Conservation (phyloP, 2,113 vertebrate genomes). For the Barnardius zonarius region DNA sequence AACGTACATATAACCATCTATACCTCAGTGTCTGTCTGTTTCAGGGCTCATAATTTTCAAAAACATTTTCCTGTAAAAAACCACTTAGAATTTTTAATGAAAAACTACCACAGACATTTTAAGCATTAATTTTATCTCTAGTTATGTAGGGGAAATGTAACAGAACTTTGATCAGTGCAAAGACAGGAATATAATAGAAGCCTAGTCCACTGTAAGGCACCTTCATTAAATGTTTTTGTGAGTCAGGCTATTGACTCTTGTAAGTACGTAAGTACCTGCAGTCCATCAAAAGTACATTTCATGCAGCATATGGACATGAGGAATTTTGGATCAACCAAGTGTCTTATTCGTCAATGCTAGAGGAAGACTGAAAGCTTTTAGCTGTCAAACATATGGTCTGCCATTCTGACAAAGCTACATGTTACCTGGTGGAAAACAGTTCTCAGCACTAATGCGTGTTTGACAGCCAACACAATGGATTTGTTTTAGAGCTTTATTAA, state of each 20-base stretch:
- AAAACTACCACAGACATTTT: neutral
- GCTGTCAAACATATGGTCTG: neutral
- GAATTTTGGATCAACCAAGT: neutral
- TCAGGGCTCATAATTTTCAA: neutral
- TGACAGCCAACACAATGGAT: neutral
- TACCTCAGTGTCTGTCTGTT: neutral
- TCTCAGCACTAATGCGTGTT: neutral
- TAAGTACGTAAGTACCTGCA: neutral
- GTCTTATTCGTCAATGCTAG: neutral
- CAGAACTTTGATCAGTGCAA: neutral
- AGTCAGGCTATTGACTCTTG: neutral
- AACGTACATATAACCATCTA: neutral
- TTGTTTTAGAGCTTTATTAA: neutral
- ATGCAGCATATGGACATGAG: neutral
- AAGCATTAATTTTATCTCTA: neutral
- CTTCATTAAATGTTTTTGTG: neutral
- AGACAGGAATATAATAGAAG: rapidly evolving
- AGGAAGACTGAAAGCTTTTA: neutral
- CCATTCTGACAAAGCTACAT: neutral
- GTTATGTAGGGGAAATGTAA: neutral
- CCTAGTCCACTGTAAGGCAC: neutral
- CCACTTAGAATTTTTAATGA: neutral
- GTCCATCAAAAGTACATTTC: neutral
- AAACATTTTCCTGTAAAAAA: neutral
- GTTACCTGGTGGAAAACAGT: neutral